These are phyloP conservation scores for Caerostris extrusa DNA, from an alignment of 1,140 invertebrate genomes.

Conservation along the genomic window DNA sequence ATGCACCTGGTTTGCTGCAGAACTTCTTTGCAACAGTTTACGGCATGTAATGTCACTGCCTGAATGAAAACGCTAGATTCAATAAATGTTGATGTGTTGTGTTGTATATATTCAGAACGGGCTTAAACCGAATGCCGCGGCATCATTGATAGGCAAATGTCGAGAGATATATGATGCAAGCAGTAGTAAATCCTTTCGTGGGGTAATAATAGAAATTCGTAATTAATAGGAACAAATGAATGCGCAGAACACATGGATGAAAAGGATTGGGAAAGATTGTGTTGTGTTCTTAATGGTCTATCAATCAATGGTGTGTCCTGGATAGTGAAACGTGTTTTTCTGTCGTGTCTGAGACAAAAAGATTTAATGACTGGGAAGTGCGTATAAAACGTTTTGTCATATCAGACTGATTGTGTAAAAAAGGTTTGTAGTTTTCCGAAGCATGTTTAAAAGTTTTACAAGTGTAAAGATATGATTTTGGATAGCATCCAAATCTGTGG, in stretches of 20 bases:
- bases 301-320: background rate
- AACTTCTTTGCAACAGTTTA: conserved; percentile 30
- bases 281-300: background rate
- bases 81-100: background rate
- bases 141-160: background rate
- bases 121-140: background rate
- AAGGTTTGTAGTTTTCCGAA: no score
- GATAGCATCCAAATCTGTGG: no score
- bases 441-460: no score
- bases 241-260: background rate
- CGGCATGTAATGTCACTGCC: background rate
- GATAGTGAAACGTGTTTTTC: no score
- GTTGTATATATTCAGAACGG: background rate
- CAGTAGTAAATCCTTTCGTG: background rate
- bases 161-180: background rate
- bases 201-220: conserved; percentile 15
- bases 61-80: conserved; percentile 11
- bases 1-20: background rate
- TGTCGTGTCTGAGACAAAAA: no score
- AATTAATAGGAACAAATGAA: conserved; percentile 33
- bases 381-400: no score
- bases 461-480: no score
- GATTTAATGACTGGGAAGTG: no score
- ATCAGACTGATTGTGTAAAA: no score
- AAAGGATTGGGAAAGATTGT: background rate